Evolutionary conservation across 2,797 vertebrate species (phyloP).

Genomic region (Atherinosoma microstoma): DNA sequence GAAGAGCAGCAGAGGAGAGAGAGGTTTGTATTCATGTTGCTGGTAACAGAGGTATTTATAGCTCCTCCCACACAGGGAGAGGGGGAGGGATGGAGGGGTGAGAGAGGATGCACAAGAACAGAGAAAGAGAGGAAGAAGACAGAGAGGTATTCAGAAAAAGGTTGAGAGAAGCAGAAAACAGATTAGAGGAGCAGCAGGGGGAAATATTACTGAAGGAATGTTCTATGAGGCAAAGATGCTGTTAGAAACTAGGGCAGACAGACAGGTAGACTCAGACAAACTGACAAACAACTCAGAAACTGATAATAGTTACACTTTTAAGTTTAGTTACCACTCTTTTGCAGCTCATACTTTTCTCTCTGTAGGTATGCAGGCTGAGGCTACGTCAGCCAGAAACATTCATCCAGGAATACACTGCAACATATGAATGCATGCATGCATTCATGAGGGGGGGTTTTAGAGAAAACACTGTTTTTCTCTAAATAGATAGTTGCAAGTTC

Average conservation of each 20-base stretch:
- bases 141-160: conserved; percentile 34
- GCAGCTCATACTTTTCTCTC: conserved; percentile 20
- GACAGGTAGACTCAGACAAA: conserved; percentile 10
- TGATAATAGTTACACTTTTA: conserved; percentile 18
- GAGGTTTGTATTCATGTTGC: conserved; percentile 77
- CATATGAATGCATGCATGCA: not conserved
- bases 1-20: conserved; percentile 61
- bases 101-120: conserved; percentile 17
- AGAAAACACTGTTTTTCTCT: not conserved
- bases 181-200: conserved; percentile 55
- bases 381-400: conserved; percentile 24
- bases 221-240: conserved; percentile 25
- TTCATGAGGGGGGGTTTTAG: not conserved
- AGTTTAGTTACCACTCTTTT: conserved; percentile 53
- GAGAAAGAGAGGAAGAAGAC: conserved; percentile 49
- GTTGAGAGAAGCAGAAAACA: conserved; percentile 34
- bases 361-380: not conserved
- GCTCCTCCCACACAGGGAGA: conserved; percentile 74
- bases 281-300: conserved; percentile 5
- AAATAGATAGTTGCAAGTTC: not conserved
- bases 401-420: not conserved
- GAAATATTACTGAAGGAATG: conserved; percentile 39
- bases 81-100: conserved; percentile 27
- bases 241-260: conserved; percentile 31
- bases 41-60: conserved; percentile 81